Base-by-base conservation (phyloP, 2,888 invertebrate genomes). In the Mystacides longicornis region DNA sequence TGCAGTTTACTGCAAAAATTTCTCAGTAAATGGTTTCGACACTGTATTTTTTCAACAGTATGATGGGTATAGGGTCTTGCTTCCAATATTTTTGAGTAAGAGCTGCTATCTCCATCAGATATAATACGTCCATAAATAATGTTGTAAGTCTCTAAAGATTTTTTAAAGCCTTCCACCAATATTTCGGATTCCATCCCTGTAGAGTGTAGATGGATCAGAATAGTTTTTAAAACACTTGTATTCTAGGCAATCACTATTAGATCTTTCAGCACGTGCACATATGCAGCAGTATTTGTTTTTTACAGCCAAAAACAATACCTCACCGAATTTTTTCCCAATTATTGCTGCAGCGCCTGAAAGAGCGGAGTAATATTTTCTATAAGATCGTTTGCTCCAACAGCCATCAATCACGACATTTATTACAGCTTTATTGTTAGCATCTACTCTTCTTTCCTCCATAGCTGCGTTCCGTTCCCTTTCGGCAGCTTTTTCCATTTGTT, bases 201-300 rank as follows among this genome's bases (percentile, higher is more conserved):
- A n/a, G n/a, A n/a, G n/a, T n/a, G n/a, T n/a, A 5, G 43, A 43
- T 43, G 43, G 18, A 11, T 16, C 43, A 43, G 16, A 43, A 43
- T n/a, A 43, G 16, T 43, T 43, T 43, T 43, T 43, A 16, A 5
- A 43, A 11, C 43, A 43, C 43, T 14, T 43, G 43, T 31, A 14
- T 18, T 43, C 43, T 43, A 16, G 43, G 43, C 18, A 18, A 16
- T 43, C 43, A 43, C 14, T 43, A 11, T 43, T 43, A 14, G 18
- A 43, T 43, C 18, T 43, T 43, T 43, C 43, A 14, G 31, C 31
- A 31, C 31, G 31, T 31, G 31, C 31, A 31, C 31, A 31, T 9
- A 31, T 31, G 14, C 31, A 31, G 43, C 43, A 43, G 43, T 43
- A 43, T 43, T 43, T 43, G 43, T 43, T 43, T 16, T 43, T 43